Base-by-base conservation (phyloP, 2,797 vertebrate species). In the Gymnoscopelus microlampas region DNA sequence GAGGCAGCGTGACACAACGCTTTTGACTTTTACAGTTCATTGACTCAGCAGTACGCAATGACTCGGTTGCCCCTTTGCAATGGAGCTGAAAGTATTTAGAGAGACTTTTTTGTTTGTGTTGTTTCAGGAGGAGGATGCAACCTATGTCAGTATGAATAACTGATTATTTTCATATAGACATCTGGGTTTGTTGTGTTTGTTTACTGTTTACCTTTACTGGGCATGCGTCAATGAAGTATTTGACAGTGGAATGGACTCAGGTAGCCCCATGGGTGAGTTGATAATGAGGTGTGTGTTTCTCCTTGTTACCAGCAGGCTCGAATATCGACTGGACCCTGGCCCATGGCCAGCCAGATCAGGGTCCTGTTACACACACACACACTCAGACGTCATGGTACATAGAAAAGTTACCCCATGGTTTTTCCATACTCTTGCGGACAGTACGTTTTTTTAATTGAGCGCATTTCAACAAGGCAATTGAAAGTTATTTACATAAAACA, bases 271-370 rank as follows among this genome's bases (percentile, higher is more conserved):
- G 61, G 73, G 54, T 6, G 71, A 71, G 47, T 61, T 70, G 47
- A 58, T 63, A 57, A 74, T 47, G 59, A 53, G 10, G 48, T 71
- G 62, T 73, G 49, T 77, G 73, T 80, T 68, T 68, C 58, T 70
- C 71, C 66, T 44, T 63, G 1, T 80, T 50, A 73, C 49, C 35
- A 29, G 70, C 14, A 0, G 54, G 66, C 74, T 84, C 49, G 63
- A 57, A 69, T 85, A 87, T 86, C 3, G 73, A 85, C 68, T 35
- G 24, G 15, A 54, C 13, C 47, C 53, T 76, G 86, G 71, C 48
- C n/a, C 24, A 3, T 9, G 13, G 71, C 82, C 84, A 86, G 72
- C 73, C 9, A 13, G 0, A 4, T 48, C 15, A 5, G 57, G 63
- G 71, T 78, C 50, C 62, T 26, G 12, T 78, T 81, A 71, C 70